Percentiles rank a stretch among this genome's conserved stretches.
phyloP scores from a whole-genome alignment of 2,797 vertebrate species.

The Argyrosomus regius region DNA sequence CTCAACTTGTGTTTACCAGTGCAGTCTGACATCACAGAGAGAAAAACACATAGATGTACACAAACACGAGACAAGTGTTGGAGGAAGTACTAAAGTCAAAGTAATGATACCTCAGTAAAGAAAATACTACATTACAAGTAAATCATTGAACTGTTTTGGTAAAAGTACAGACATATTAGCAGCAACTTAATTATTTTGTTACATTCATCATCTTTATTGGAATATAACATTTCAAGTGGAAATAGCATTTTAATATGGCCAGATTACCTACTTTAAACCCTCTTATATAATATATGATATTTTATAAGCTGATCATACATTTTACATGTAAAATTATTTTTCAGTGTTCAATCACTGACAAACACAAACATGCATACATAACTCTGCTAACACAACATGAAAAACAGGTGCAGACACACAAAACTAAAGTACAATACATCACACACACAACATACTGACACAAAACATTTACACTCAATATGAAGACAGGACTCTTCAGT shows the following conservation, averaged over 20 bases:
- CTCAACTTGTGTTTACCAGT: conserved; percentile 47
- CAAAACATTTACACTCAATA: neutral
- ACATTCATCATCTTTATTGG: neutral
- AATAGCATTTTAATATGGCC: neutral
- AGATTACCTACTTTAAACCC: too few relatives aligned
- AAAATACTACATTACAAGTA: neutral
- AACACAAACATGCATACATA: conserved; percentile 1
- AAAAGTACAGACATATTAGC: neutral
- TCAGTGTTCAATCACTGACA: neutral
- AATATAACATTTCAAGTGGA: neutral
- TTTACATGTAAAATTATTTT: neutral
- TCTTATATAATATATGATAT: neutral
- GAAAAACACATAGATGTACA: conserved; percentile 8
- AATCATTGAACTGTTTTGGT: neutral
- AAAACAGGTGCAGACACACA: conserved; percentile 15
- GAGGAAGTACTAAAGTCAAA: neutral
- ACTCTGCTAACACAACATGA: conserved; percentile 10
- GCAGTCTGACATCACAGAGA: conserved; percentile 17
- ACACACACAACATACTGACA: neutral
- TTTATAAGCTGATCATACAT: neutral
- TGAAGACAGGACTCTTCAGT: neutral
- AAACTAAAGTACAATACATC: neutral
- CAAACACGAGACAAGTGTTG: neutral
- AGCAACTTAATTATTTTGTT: neutral
- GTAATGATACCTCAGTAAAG: neutral